Evolutionary conservation across 2,113 vertebrate species (phyloP), one percentile per base, ranked within the genome.

Genomic region (Sebastes fasciatus): DNA sequence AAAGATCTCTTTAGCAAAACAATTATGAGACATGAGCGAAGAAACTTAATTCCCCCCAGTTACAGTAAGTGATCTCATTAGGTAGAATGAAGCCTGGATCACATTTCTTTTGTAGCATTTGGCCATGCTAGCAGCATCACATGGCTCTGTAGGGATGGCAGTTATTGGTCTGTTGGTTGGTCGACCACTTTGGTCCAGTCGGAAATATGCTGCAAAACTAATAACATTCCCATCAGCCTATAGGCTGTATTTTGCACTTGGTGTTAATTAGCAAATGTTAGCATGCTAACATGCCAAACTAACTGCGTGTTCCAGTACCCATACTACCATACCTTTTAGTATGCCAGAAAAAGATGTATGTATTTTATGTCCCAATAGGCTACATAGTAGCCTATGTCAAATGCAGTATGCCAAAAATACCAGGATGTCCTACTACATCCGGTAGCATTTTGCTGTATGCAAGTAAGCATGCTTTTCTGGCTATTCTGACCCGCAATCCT

Each of bases 1-100:
- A 82, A 66, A 58, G 12, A 83, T 72, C 46, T 58, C 17, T 45
- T 72, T 23, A 64, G 65, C 40, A 62, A 76, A 82, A 51, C 23
- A 85, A 79, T 79, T 82, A 60, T 8, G 6, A 66, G 48, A 51
- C 6, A 21, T 8, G 11, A 45, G 49, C 40, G 6, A 2, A 34
- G 46, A 69, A 63, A 62, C 52, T 13, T n/a, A n/a, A 68, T 69
- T 74, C 65, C 26, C 14, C 14, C 19, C 42, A 34, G 21, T 16
- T 81, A 49, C 58, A 16, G 5, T 54, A 55, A 66, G 26, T 8
- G 11, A 65, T 72, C 10, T 61, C 2, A 19, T 54, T 34, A 26
- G 8, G 48, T 65, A n/a, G 51, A 51, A 45, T 54, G 1, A 34
- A 40, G 5, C 45, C n/a, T 12, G 9, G 3, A 9, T 26, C 10